Evolutionary conservation across 2,113 vertebrate genomes (phyloP), one percentile per base, ranked within the genome.

Genomic region (Lepus americanus): DNA sequence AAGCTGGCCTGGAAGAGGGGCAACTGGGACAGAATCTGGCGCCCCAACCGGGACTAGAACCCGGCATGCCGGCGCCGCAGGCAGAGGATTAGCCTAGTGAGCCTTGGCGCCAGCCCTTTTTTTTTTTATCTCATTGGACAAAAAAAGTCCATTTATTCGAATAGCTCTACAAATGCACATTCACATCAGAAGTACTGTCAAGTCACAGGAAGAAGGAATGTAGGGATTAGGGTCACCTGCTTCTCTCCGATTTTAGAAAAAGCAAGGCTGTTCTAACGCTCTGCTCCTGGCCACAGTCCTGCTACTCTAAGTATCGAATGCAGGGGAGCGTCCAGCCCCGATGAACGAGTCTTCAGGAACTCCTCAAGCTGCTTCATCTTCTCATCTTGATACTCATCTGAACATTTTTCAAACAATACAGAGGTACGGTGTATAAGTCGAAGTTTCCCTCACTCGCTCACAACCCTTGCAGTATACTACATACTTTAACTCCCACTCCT

Each of bases 361-460:
- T 90, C 86, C 77, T 96, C 73, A 36, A 94, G 86, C 12, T 63
- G 81, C 44, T 92, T 79, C 49, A 96, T 88, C 61, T 95, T 94
- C 81, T 94, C 67, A 36, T 36, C 36, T 36, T 36, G 73, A 83
- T 83, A 44, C 1, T 76, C 36, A 69, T 78, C 92, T 94, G 29
- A 77, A 85, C 76, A 19, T 9, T 53, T 77, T 91, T 80, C 61
- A 84, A 93, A 76, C 13, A 78, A 82, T 23, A 22, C 11, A 55
- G 4, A 72, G 87, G 0, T 25, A 39, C 23, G 67, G 0, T 76
- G 13, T 53, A 84, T 88, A 70, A 81, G 14, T 81, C 66, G 59
- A 96, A 94, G 51, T 76, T 70, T 73, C 5, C 39, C 66, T 92
- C 91, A 77, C 39, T 87, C 36, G 25, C 25, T 82, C 22, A 73